Conservation (phyloP, 2,888 invertebrate genomes). For the Spialia ferax region DNA sequence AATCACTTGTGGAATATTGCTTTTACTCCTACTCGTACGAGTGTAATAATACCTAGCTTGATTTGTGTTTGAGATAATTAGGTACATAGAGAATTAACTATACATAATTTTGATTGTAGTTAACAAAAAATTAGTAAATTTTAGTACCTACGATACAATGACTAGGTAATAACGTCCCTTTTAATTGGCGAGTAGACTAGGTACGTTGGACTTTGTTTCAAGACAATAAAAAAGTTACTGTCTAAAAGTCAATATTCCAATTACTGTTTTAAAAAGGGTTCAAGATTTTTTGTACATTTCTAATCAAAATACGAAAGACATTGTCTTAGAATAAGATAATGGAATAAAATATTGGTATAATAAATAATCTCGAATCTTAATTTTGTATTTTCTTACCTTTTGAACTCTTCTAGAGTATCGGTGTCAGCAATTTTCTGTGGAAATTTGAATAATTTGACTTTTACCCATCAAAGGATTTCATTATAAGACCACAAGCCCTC, state of each 20-base stretch:
- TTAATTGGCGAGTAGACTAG: too few species aligned
- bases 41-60: too few species aligned
- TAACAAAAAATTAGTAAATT: too few species aligned
- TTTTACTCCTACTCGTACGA: too few species aligned
- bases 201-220: too few species aligned
- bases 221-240: not conserved
- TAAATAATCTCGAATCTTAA: conserved; percentile 52
- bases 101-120: too few species aligned
- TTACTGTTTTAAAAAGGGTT: not conserved
- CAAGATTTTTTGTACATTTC: not conserved
- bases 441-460: conserved; percentile 56
- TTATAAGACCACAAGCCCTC: conserved; percentile 51
- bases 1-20: too few species aligned
- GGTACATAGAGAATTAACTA: too few species aligned
- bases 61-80: too few species aligned
- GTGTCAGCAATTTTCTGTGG: conserved; percentile 53
- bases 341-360: conserved; percentile 48
- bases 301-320: not conserved
- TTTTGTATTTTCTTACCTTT: conserved; percentile 52
- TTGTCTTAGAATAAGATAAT: conserved; percentile 43
- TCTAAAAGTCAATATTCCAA: not conserved
- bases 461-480: conserved; percentile 56
- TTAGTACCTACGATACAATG: too few species aligned
- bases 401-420: conserved; percentile 51
- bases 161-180: too few species aligned